Base-by-base conservation (phyloP, 92 coral and sea anemone genomes). In the Zoanthus solanderi region DNA sequence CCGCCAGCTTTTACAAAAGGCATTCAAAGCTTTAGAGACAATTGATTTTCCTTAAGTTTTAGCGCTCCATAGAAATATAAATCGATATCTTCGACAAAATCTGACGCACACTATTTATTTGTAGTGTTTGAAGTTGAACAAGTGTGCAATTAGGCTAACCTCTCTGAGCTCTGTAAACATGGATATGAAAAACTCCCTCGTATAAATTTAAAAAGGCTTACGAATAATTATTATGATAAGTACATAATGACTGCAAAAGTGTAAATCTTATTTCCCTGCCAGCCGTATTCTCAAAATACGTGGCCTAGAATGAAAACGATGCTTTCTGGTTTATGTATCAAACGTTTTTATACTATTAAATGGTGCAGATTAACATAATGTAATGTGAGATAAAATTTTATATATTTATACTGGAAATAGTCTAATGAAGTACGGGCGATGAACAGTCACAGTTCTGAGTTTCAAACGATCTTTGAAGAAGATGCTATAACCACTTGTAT, bases 401-500 rank as follows among this genome's bases (percentile, higher is more conserved):
- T 8, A 8, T 7, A 1, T 12, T 53, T 29, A 17, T 30, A 23
- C 9, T 44, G 16, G 23, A 30, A 13, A 15, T 45, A 45, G 7
- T 11, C 42, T 47, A 67, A 65, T 45, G 28, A 28, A 17, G 18
- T 3, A 50, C 29, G 58, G 54, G 7, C 53, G 10, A 0, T 58
- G 54, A 12, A 46, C 45, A 14, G 46, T 48, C 75, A 18, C n/a
- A 81, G 18, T 18, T 81, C 15, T 28, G 58, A 61, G 48, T 47
- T 63, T 18, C 5, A 81, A 63, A 47, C 29, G 65, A 30, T 81
- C 61, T 81, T 29, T 47, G 37, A 1, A 66, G 85, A 47, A 29
- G 60, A 32, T 44, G 65, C 45, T 66, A 66, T 81, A 66, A 42
- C 85, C 85, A 81, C 75, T 69, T 69, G 37, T 67, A n/a, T 9